Base-by-base conservation (phyloP, 2,113 vertebrate genomes). In the Eupsittula cactorum region DNA sequence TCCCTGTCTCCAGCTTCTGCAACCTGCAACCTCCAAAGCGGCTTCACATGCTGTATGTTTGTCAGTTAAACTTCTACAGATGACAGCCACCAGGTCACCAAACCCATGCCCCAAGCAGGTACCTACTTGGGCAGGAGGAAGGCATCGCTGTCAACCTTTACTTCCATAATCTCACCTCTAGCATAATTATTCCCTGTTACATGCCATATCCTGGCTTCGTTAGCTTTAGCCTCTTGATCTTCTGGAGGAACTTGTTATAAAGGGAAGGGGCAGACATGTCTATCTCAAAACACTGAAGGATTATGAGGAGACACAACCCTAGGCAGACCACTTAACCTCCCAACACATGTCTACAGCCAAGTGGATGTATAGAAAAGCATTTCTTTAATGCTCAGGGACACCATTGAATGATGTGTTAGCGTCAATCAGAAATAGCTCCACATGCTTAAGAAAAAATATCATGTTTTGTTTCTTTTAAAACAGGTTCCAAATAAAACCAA, bases 191-290 rank as follows among this genome's bases (percentile, higher is more conserved):
- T 13, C 5, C 50, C 7, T 6, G 35, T 65, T 15, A 49, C 2
- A 0, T 4, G 17, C 11, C n/a, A 7, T 1, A 11, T 33, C 55
- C 5, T 0, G 16, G 31, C 41, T 55, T 76, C 2, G 0, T 31
- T 13, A 63, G 70, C 16, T 44, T 18, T 9, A 47, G 52, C 28
- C 25, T 64, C 71, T n/a, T 27, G 6, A 27, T 52, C 49, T 71
- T 31, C 35, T 27, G 21, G 20, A 80, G 28, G 24, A 75, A 28
- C 9, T 44, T 35, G 20, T 44, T 33, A 7, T 1, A 37, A 63
- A 76, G 16, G 31, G 9, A 67, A 20, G 67, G n/a, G 29, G 28
- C 57, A 79, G 31, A 41, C 0, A 0, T 25, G 15, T 37, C 29
- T 17, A 1, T 3, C 57, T 39, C 27, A 47, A 47, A 95, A 62